Base-by-base conservation (phyloP, 2,113 vertebrate genomes). In the Nyctereutes procyonoides region DNA sequence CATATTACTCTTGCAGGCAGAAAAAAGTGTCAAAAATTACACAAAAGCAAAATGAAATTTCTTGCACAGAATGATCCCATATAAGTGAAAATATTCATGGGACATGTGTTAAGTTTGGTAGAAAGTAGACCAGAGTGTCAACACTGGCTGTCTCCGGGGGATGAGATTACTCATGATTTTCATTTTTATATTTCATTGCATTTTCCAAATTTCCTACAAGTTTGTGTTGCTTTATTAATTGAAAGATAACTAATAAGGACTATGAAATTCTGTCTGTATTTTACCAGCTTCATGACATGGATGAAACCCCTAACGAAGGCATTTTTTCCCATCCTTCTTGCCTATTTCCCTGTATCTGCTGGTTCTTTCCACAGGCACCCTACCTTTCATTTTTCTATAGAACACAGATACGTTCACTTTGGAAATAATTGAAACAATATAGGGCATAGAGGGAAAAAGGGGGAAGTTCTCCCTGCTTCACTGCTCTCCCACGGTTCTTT, bases 1-100 rank as follows among this genome's bases (percentile, higher is more conserved):
- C 24, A 30, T 65, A 58, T 62, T 76, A 76, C n/a, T 96, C 96
- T 74, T 88, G 12, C 26, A 90, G 88, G 26, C 4, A 77, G 77
- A 73, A 96, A 96, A 88, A 67, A 93, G 67, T 77, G 55, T 76
- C 81, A 77, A 89, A 95, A 88, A 71, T 96, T 74, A 67, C 17
- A 84, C 26, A 84, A 82, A 89, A 92, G 7, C 26, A 90, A 95
- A 95, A 96, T 53, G 43, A 43, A 96, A 32, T 92, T 58, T 74
- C 89, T 93, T 90, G 30, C 14, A 93, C 10, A 30, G 82, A 86
- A 65, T 74, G 28, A 80, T 43, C 43, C 43, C 43, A 43, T 43
- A 43, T 7, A 43, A 60, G 51, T 67, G 87, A 93, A 88, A 94
- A 38, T 88, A 79, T 80, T 76, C 22, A 74, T 74, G 26, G 43